Percentiles rank a stretch among this genome's conserved stretches.
These are phyloP conservation scores for Plagodis pulveraria DNA, from an alignment of 2,888 invertebrate genomes.

Conservation along the genomic window DNA sequence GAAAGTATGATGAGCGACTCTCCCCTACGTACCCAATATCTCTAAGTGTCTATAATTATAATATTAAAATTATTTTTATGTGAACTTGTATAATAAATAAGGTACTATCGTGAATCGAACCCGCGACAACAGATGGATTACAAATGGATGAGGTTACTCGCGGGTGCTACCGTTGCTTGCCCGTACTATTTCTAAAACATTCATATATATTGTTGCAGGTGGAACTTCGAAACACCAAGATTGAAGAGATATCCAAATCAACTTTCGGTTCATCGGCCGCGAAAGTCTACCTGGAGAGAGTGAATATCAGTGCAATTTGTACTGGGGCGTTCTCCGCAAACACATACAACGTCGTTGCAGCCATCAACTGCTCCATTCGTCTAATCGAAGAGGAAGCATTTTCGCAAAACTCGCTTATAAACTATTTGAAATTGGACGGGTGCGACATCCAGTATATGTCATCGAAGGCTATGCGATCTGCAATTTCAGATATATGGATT, in stretches of 20 bases:
- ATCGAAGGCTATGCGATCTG: constrained; percentile 86
- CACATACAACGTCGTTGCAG: constrained; percentile 86
- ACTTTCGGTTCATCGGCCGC: constrained; percentile 88
- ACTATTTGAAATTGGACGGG: constrained; percentile 84
- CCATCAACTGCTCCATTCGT: constrained; percentile 86
- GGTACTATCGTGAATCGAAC: too few relatives aligned
- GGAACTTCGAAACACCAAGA: constrained; percentile 85
- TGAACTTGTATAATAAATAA: too few relatives aligned
- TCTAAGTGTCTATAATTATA: too few relatives aligned
- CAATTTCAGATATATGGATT: constrained; percentile 87
- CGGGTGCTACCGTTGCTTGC: too few relatives aligned
- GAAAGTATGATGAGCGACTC: too few relatives aligned
- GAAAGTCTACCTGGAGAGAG: constrained; percentile 80
- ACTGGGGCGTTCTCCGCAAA: constrained; percentile 88
- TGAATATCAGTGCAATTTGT: constrained; percentile 82
- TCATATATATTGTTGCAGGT: constrained; percentile 75
- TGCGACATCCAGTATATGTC: constrained; percentile 84
- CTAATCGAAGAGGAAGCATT: constrained; percentile 87
- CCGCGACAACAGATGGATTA: too few relatives aligned
- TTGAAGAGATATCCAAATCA: constrained; percentile 84
- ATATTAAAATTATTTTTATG: too few relatives aligned
- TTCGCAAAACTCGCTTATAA: constrained; percentile 85
- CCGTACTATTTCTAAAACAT: too few relatives aligned
- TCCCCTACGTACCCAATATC: too few relatives aligned
- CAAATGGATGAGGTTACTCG: too few relatives aligned